A percentile compares a stretch with the other conserved stretches of the same genome.
phyloP scores from a whole-genome alignment of 2,888 invertebrate species.

The Trachelus troglodyta region DNA sequence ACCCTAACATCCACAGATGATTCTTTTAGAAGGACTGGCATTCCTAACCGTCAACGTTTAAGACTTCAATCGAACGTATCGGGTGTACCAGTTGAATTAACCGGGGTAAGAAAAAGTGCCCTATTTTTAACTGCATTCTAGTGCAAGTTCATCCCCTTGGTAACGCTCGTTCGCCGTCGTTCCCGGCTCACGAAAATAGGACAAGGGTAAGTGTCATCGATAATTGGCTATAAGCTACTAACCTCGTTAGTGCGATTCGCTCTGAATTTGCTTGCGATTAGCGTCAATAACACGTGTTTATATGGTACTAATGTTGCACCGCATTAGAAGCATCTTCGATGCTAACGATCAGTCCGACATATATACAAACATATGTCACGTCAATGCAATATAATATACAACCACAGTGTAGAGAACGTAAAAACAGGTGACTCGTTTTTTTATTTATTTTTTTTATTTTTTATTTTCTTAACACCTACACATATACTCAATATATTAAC shows the following conservation, averaged over 20 bases:
- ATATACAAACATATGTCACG: background rate
- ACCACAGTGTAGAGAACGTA: background rate
- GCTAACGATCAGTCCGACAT: background rate
- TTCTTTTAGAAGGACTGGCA: background rate
- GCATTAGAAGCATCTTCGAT: background rate
- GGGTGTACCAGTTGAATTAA: background rate
- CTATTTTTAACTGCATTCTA: background rate
- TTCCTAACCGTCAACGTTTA: background rate
- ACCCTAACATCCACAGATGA: background rate
- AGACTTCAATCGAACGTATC: background rate
- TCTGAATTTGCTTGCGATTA: constrained; percentile 37
- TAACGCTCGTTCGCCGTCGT: constrained; percentile 5
- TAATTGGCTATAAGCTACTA: constrained; percentile 27
- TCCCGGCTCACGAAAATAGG: constrained; percentile 36
- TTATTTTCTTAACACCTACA: background rate
- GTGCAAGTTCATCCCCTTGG: background rate
- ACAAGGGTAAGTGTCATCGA: constrained; percentile 22
- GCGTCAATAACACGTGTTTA: constrained; percentile 30
- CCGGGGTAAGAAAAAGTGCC: background rate
- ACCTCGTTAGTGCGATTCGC: constrained; percentile 46
- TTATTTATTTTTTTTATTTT: background rate
- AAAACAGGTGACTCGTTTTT: background rate
- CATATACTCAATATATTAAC: background rate
- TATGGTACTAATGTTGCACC: background rate
- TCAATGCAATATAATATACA: background rate